Base-by-base conservation (phyloP, 2,797 vertebrate species). In the Lepidocolaptes lacrymiger region DNA sequence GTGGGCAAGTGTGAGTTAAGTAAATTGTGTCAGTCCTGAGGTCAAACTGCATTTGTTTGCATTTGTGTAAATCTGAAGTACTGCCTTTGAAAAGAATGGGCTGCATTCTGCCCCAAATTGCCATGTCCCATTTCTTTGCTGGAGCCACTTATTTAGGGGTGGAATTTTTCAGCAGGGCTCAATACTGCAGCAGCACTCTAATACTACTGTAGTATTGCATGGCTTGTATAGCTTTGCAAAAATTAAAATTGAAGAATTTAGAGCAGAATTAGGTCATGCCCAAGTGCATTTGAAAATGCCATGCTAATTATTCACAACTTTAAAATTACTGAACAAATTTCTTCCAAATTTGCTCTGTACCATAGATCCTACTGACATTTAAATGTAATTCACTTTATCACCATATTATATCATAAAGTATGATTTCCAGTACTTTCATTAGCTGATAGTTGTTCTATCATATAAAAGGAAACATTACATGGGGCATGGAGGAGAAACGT, bases 321-420 rank as follows among this genome's bases (percentile, higher is more conserved):
- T 4, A 88, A 88, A 96, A 89, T 85, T 86, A 92, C 69, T 86
- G 66, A 83, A 75, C 80, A 39, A 51, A 27, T 86, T 88, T 92
- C 82, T 85, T 94, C 41, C n/a, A 55, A 32, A 52, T 89, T 68
- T 93, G 22, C 49, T 82, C 51, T 86, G n/a, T 93, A 88, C 54
- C 28, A 30, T 34, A 84, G 62, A 84, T 94, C 58, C 55, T 34
- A 84, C 68, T 95, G 96, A 84, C 82, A 81, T 96, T 97, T 93
- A 91, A 85, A 72, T 88, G 84, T 83, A 95, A 96, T 96, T 92
- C 32, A 48, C 64, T 92, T 95, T 94, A 96, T 93, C 78, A 72
- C 69, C 1, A 0, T 67, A 37, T 86, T 88, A 37, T 55, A 56
- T 92, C 39, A 64, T 77, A 59, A 96, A 89, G 52, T 51, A 49